phyloP scores from a whole-genome alignment of 2,888 invertebrate species.

The Heliconius sara region DNA sequence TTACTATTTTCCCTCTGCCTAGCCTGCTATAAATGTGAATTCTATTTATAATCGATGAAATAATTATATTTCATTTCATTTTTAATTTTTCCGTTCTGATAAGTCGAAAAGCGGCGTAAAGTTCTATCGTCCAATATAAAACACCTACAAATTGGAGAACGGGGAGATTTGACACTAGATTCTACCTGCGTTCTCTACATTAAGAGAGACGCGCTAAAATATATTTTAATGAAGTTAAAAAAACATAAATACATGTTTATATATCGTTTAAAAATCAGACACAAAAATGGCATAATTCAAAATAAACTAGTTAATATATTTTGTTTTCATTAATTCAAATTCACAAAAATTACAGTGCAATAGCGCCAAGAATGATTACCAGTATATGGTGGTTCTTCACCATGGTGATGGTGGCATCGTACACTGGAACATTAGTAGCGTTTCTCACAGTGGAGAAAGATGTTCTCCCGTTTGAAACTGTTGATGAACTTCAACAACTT shows the following conservation, averaged over 20 bases:
- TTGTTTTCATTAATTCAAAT: background rate
- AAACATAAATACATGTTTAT: background rate
- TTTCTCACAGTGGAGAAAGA: constrained; percentile 92
- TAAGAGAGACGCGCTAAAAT: no score
- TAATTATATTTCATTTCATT: no score
- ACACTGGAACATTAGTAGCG: constrained; percentile 95
- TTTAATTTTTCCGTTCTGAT: no score
- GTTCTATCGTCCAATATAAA: no score
- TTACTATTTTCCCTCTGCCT: no score
- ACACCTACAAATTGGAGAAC: no score
- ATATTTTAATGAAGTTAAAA: no score
- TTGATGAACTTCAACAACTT: constrained; percentile 91
- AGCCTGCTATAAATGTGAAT: no score
- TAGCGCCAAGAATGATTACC: constrained; percentile 93
- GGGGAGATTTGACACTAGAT: no score
- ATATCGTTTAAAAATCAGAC: background rate
- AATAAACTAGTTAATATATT: background rate
- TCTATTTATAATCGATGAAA: no score
- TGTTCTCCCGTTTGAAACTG: constrained; percentile 87
- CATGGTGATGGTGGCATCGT: constrained; percentile 92
- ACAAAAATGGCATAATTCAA: background rate
- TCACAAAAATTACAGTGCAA: constrained; percentile 84
- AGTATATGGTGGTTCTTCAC: constrained; percentile 96
- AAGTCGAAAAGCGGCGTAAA: no score
- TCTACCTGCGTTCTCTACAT: no score